phyloP scores from a whole-genome alignment of 1,140 invertebrate species.

The Zophobas atratus region DNA sequence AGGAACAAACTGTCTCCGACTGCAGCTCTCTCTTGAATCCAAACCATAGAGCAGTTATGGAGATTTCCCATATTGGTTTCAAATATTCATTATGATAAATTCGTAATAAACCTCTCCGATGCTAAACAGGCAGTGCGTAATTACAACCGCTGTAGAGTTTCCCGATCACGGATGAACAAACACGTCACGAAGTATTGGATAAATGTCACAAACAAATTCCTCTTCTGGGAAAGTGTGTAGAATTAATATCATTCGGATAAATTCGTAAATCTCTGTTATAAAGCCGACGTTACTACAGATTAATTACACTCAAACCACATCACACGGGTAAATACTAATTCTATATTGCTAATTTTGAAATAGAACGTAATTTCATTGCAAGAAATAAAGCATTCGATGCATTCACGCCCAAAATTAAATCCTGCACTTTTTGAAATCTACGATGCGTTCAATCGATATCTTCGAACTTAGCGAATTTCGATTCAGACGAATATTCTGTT shows the following conservation, averaged over 20 bases:
- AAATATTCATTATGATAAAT: conserved; percentile 2
- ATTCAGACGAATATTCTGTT: too few relatives aligned
- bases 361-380: neutral
- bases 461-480: too few relatives aligned
- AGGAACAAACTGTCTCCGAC: conserved; percentile 47
- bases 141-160: neutral
- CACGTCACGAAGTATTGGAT: conserved; percentile 34
- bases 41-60: conserved; percentile 35
- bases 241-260: conserved; percentile 31
- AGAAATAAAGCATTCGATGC: too few relatives aligned
- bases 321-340: neutral
- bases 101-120: neutral
- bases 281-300: conserved; percentile 17
- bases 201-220: conserved; percentile 37
- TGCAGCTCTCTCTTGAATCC: conserved; percentile 23
- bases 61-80: conserved; percentile 35
- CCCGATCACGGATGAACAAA: conserved; percentile 22
- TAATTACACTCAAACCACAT: neutral
- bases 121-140: neutral
- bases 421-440: too few relatives aligned
- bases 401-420: too few relatives aligned
- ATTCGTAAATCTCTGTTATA: conserved; percentile 13
- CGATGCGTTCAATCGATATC: too few relatives aligned
- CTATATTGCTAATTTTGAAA: neutral
- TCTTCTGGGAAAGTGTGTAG: conserved; percentile 28